These are phyloP conservation scores for Karalla daura DNA, from an alignment of 2,797 vertebrate genomes.

Conservation along the genomic window DNA sequence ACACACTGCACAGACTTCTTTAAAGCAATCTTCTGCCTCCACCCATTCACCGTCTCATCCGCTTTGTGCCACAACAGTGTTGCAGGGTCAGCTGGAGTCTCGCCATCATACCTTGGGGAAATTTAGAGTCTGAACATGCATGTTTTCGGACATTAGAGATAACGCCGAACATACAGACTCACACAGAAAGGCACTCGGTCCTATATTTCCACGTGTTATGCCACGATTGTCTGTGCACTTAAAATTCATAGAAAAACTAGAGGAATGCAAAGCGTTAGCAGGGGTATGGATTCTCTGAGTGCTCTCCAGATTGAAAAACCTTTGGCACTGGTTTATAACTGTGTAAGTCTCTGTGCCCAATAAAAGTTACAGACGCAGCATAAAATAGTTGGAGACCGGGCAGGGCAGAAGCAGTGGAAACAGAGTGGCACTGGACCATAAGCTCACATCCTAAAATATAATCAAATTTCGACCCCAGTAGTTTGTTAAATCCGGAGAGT, in stretches of 20 bases:
- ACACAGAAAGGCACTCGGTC: no score
- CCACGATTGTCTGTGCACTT: background rate
- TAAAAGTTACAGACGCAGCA: constrained; percentile 43
- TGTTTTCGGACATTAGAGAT: no score
- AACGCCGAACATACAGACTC: no score
- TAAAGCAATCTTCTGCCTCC: no score
- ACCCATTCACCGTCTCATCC: no score
- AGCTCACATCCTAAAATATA: constrained; percentile 18
- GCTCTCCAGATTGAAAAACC: constrained; percentile 8
- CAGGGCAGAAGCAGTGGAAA: constrained; percentile 20
- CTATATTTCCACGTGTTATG: background rate
- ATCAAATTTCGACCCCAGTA: constrained; percentile 50
- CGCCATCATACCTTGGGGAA: no score
- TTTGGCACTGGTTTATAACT: constrained; percentile 14
- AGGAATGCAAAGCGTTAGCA: constrained; percentile 2
- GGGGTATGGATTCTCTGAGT: background rate
- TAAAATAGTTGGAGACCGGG: constrained; percentile 23
- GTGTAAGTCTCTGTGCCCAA: constrained; percentile 8
- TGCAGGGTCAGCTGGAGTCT: no score
- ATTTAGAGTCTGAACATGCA: no score
- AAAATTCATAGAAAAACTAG: background rate
- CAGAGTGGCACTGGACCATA: constrained; percentile 8
- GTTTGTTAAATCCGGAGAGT: constrained; percentile 30
- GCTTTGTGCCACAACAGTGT: no score
- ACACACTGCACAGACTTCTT: no score